Conservation (phyloP, 2,797 vertebrate species). For the Pangasius macronema region DNA sequence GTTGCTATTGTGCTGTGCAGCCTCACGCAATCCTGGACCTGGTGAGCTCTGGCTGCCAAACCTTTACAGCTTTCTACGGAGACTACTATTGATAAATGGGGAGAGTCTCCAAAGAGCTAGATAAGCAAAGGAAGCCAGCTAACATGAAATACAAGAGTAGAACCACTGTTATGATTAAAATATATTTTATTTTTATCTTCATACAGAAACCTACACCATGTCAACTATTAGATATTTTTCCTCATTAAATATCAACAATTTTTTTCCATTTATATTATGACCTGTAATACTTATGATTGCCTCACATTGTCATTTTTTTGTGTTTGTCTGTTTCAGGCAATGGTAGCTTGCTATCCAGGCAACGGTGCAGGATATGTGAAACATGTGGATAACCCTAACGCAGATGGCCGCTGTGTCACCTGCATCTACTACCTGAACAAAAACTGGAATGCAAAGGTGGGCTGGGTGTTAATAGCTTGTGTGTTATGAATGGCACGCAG, state of each 20-base stretch:
- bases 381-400: slow-evolving; percentile 93
- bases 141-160: not conserved
- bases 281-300: not conserved
- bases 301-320: not conserved
- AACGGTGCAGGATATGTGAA: slow-evolving; percentile 93
- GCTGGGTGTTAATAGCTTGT: not conserved
- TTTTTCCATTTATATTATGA: not conserved
- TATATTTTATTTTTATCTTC: not conserved
- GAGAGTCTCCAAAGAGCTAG: slow-evolving; percentile 13
- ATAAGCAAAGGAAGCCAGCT: slow-evolving; percentile 27
- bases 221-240: not conserved
- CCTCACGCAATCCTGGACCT: slow-evolving; percentile 30
- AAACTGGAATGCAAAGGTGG: slow-evolving; percentile 83
- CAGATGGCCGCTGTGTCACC: slow-evolving; percentile 90
- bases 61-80: slow-evolving; percentile 21
- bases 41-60: slow-evolving; percentile 29
- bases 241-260: not conserved
- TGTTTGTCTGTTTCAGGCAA: slow-evolving; percentile 76
- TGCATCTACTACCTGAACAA: slow-evolving; percentile 98
- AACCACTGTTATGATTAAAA: not conserved
- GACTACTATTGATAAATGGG: slow-evolving; percentile 14
- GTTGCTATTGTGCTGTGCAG: slow-evolving; percentile 38
- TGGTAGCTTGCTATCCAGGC: slow-evolving; percentile 97
- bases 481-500: not conserved
- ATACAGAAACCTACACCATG: not conserved